phyloP scores from a whole-genome alignment of 2,888 invertebrate species.

The Nesidiocoris tenuis region DNA sequence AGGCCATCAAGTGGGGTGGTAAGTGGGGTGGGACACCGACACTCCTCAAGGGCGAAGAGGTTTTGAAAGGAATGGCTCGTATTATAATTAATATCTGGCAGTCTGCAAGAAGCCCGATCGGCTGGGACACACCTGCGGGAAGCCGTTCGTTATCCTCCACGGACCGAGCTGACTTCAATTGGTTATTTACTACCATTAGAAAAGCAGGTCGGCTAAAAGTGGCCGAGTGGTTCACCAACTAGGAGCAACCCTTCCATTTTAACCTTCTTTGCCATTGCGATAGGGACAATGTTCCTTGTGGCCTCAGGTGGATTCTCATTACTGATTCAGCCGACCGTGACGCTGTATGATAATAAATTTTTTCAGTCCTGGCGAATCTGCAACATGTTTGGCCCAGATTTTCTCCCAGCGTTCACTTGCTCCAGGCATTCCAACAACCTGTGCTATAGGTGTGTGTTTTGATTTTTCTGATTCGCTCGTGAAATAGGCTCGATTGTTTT shows the following conservation, averaged over 20 bases:
- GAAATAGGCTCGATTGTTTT: too few relatives aligned
- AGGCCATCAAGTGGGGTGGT: too few relatives aligned
- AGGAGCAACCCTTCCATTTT: background rate
- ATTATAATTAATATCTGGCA: background rate
- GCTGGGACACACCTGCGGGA: background rate
- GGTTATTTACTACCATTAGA: background rate
- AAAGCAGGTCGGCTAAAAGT: background rate
- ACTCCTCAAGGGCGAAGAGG: background rate
- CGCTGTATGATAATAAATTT: background rate
- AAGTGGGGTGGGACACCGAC: background rate
- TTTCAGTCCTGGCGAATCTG: too few relatives aligned
- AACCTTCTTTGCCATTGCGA: background rate
- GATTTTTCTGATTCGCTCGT: too few relatives aligned
- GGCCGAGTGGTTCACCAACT: background rate
- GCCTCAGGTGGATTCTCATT: background rate
- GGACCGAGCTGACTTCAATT: background rate
- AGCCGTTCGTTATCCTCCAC: background rate
- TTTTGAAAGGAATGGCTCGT: background rate
- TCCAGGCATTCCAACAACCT: too few relatives aligned
- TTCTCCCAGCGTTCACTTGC: too few relatives aligned
- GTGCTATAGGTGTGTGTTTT: too few relatives aligned
- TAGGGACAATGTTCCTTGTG: background rate
- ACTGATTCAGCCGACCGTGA: background rate
- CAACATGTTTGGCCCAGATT: too few relatives aligned
- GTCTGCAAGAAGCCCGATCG: background rate